Evolutionary conservation across 2,888 invertebrate genomes (phyloP).

Genomic region (Lysandra coridon): DNA sequence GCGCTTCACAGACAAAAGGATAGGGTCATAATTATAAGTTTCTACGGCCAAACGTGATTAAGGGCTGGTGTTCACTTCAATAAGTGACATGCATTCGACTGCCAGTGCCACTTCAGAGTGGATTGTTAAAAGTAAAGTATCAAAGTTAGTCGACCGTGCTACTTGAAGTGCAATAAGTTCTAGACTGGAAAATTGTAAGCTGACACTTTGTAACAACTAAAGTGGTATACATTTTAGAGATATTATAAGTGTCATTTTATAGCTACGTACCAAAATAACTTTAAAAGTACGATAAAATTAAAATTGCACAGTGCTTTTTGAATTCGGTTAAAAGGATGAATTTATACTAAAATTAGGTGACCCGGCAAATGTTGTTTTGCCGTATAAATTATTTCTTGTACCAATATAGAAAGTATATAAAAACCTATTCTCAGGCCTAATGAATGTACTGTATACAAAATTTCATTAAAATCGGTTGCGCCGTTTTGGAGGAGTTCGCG

Average conservation of each 20-base stretch:
- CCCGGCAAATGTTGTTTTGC: no score
- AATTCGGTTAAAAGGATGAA: no score
- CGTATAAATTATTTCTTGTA: no score
- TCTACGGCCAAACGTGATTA: slow-evolving; percentile 72
- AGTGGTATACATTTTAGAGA: not conserved
- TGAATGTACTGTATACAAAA: no score
- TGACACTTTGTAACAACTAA: slow-evolving; percentile 1
- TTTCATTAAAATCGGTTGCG: no score
- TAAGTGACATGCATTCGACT: slow-evolving; percentile 60
- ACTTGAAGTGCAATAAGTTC: slow-evolving; percentile 6
- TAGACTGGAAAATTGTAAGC: slow-evolving; percentile 3
- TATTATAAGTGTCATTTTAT: not conserved
- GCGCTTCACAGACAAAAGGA: slow-evolving; percentile 54
- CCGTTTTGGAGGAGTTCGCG: no score
- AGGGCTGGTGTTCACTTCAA: slow-evolving; percentile 45
- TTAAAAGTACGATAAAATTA: no score
- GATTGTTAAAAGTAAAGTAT: slow-evolving; percentile 51
- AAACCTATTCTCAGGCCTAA: no score
- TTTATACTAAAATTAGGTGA: no score
- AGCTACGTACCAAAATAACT: no score
- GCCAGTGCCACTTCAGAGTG: slow-evolving; percentile 72
- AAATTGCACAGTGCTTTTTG: no score
- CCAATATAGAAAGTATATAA: no score
- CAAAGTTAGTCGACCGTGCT: slow-evolving; percentile 60
- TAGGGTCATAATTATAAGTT: slow-evolving; percentile 57